These are phyloP conservation scores for Acronicta leporina DNA, from an alignment of 2,888 invertebrate genomes.

Conservation along the genomic window DNA sequence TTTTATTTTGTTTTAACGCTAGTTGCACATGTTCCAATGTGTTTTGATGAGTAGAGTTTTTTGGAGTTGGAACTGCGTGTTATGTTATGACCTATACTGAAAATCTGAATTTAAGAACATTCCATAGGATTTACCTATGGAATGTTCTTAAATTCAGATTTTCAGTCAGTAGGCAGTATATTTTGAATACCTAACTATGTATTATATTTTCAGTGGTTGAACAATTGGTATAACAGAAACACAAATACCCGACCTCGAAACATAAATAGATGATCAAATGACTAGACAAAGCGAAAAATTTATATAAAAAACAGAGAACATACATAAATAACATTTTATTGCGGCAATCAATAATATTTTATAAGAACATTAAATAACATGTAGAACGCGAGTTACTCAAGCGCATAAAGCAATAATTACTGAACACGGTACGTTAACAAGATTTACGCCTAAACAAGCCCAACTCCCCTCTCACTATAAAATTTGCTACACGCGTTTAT, in stretches of 20 bases:
- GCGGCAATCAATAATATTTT: slow-evolving; percentile 85
- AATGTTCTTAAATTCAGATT: too few species aligned
- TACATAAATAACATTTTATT: slow-evolving; percentile 84
- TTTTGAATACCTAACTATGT: too few species aligned
- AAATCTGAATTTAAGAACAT: too few species aligned
- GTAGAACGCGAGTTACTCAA: slow-evolving; percentile 77
- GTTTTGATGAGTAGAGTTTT: neutral
- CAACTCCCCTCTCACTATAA: slow-evolving; percentile 75
- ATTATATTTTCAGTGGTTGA: too few species aligned
- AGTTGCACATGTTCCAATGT: too few species aligned
- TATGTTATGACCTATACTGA: too few species aligned
- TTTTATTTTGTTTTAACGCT: slow-evolving; percentile 28
- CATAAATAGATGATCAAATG: slow-evolving; percentile 67
- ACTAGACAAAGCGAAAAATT: slow-evolving; percentile 72
- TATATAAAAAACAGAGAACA: slow-evolving; percentile 62
- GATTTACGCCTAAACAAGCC: slow-evolving; percentile 79
- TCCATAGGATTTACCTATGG: too few species aligned
- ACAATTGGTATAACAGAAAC: slow-evolving; percentile 46
- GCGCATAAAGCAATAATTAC: slow-evolving; percentile 87
- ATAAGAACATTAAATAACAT: slow-evolving; percentile 86
- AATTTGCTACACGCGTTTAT: slow-evolving; percentile 79
- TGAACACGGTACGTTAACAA: slow-evolving; percentile 77
- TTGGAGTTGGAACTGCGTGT: too few species aligned
- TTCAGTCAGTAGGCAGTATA: too few species aligned
- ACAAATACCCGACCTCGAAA: slow-evolving; percentile 47